Conservation (phyloP, 2,888 invertebrate species). For the Euclidia mi region DNA sequence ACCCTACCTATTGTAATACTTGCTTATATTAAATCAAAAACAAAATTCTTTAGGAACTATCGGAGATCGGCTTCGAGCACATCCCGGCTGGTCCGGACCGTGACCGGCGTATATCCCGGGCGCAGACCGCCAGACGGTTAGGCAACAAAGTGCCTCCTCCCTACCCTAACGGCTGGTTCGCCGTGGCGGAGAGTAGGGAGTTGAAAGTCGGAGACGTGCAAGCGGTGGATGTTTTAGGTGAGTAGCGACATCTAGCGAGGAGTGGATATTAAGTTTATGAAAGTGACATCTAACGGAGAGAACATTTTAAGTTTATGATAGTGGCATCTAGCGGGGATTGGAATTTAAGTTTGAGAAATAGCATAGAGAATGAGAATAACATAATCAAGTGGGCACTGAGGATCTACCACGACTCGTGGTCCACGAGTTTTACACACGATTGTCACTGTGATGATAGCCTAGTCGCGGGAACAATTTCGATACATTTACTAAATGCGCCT, state of each 20-base stretch:
- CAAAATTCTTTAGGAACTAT: conserved; percentile 76
- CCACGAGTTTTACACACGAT: too few relatives aligned
- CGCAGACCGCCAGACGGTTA: conserved; percentile 87
- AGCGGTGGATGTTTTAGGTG: conserved; percentile 92
- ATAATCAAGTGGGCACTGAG: too few relatives aligned
- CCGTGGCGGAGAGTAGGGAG: conserved; percentile 92
- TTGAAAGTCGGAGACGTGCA: conserved; percentile 89
- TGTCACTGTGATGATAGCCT: too few relatives aligned
- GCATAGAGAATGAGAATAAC: too few relatives aligned
- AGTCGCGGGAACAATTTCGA: too few relatives aligned
- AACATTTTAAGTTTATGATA: background rate
- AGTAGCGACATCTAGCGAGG: conserved; percentile 46
- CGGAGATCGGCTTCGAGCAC: conserved; percentile 84
- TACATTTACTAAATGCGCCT: too few relatives aligned
- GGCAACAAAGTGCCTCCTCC: conserved; percentile 94
- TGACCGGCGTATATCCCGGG: conserved; percentile 76
- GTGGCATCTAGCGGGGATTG: too few relatives aligned
- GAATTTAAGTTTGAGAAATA: too few relatives aligned
- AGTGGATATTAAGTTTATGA: conserved; percentile 3
- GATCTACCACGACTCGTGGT: too few relatives aligned
- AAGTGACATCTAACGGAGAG: background rate
- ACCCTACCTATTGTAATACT: too few relatives aligned
- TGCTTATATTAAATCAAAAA: too few relatives aligned
- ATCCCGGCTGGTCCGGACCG: conserved; percentile 68
- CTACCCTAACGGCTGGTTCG: conserved; percentile 97